Conservation (phyloP, 1,140 invertebrate genomes). For the Tetramorium simillimum region DNA sequence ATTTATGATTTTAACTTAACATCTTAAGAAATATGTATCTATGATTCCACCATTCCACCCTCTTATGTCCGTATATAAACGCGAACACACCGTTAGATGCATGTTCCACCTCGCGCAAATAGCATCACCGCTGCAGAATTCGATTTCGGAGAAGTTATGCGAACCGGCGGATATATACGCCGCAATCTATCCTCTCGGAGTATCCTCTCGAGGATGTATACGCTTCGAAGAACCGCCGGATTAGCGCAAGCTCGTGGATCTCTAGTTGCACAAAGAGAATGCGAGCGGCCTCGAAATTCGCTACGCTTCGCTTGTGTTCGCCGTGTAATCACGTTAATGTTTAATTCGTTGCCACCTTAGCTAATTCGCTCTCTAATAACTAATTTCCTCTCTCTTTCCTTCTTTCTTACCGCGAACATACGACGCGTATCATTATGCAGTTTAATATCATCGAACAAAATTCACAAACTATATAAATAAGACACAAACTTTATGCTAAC, state of each 20-base stretch:
- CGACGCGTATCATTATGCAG: conserved; percentile 59
- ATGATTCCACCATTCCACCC: neutral
- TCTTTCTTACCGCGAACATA: conserved; percentile 34
- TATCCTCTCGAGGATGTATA: conserved; percentile 66
- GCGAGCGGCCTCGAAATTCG: conserved; percentile 66
- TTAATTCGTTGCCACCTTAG: conserved; percentile 65
- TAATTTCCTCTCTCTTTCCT: conserved; percentile 13
- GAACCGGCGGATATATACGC: conserved; percentile 63
- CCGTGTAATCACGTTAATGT: conserved; percentile 68
- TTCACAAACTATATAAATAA: neutral
- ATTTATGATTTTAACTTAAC: neutral
- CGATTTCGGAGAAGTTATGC: conserved; percentile 68
- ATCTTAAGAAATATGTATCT: neutral
- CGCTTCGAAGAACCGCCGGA: conserved; percentile 64
- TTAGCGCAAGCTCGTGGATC: conserved; percentile 69
- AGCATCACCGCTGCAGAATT: conserved; percentile 35
- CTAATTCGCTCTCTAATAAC: conserved; percentile 61
- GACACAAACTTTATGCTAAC: neutral
- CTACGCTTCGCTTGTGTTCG: conserved; percentile 34
- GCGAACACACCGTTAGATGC: neutral
- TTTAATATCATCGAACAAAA: conserved; percentile 2
- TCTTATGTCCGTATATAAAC: conserved; percentile 6
- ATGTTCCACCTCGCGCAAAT: conserved; percentile 47
- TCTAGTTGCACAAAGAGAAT: conserved; percentile 73
- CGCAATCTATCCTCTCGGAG: conserved; percentile 53